Conservation (phyloP, 1,140 invertebrate genomes). For the Drosophila parabipectinata region DNA sequence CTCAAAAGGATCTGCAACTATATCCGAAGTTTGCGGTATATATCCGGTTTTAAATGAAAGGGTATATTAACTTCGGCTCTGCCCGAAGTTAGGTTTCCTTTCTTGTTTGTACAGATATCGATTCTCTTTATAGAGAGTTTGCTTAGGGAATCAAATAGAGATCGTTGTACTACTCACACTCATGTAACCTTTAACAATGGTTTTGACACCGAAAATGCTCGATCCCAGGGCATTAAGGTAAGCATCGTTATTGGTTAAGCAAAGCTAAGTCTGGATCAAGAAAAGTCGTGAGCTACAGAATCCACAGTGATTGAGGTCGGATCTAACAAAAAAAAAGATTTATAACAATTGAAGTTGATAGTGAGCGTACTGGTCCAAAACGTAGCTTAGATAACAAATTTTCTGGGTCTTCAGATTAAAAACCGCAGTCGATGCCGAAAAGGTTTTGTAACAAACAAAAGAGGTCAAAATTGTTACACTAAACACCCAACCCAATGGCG, state of each 20-base stretch:
- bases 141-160: neutral
- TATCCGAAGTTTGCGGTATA: too few species aligned
- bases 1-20: too few species aligned
- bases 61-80: too few species aligned
- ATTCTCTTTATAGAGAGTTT: neutral
- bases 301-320: constrained; percentile 8
- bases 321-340: constrained; percentile 12
- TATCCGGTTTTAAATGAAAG: too few species aligned
- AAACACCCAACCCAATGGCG: constrained; percentile 28
- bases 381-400: constrained; percentile 62
- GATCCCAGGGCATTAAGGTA: neutral
- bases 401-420: constrained; percentile 20
- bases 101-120: neutral
- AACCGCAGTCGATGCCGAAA: constrained; percentile 62
- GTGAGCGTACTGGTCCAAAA: constrained; percentile 22
- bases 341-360: constrained; percentile 22
- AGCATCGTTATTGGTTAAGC: constrained; percentile 3
- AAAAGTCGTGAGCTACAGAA: constrained; percentile 33
- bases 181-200: neutral
- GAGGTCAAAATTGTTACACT: constrained; percentile 79
- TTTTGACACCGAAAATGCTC: neutral
- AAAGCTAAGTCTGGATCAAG: constrained; percentile 1
- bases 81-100: too few species aligned
- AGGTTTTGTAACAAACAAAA: constrained; percentile 62
- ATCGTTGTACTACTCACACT: neutral